phyloP scores from a whole-genome alignment of 2,888 invertebrate species.

The Rhyacophila evoluta region DNA sequence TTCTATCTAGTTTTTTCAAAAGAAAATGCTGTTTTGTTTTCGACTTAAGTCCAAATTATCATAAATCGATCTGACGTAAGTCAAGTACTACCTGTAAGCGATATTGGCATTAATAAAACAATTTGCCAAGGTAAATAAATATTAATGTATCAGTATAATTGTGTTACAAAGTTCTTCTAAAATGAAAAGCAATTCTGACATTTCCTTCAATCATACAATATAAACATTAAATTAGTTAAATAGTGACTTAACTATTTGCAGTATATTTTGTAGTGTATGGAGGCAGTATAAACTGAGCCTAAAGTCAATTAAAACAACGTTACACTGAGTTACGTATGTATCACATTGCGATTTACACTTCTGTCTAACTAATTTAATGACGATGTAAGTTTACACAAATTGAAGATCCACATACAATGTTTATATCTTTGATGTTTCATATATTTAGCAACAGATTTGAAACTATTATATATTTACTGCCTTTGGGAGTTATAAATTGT shows the following conservation, averaged over 20 bases:
- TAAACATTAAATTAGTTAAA: neutral
- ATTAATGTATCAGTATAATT: too few species aligned
- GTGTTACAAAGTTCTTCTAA: too few species aligned
- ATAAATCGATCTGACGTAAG: too few species aligned
- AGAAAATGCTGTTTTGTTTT: too few species aligned
- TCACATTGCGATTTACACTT: slow-evolving; percentile 16
- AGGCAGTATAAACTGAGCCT: slow-evolving; percentile 10
- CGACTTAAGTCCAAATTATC: too few species aligned
- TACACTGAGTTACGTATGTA: neutral
- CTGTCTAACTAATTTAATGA: slow-evolving; percentile 22
- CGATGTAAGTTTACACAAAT: slow-evolving; percentile 18
- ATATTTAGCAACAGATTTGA: slow-evolving; percentile 15
- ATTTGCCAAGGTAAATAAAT: too few species aligned
- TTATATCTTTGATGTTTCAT: slow-evolving; percentile 12
- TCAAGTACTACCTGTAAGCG: too few species aligned
- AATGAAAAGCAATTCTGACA: neutral
- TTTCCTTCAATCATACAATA: neutral
- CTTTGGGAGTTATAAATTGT: neutral
- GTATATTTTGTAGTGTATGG: slow-evolving; percentile 24
- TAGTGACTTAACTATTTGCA: slow-evolving; percentile 3
- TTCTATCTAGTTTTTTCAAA: too few species aligned
- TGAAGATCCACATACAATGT: slow-evolving; percentile 19
- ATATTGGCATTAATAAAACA: too few species aligned
- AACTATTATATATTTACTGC: neutral
- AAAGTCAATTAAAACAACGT: slow-evolving; percentile 22